phyloP scores from a whole-genome alignment of 1,140 invertebrate genomes.

The Argopecten irradians region DNA sequence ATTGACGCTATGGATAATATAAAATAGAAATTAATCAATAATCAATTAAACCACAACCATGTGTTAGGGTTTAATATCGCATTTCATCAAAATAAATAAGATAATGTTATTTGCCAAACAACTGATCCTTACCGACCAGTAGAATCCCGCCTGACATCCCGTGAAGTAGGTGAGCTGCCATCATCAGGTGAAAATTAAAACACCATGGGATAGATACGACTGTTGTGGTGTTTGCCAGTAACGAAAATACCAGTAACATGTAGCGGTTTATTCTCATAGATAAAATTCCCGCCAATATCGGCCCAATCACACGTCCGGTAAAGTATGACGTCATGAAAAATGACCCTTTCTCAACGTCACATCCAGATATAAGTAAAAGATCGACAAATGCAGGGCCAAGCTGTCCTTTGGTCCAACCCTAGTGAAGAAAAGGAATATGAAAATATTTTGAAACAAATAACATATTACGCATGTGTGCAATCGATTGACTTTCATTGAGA shows the following conservation, averaged over 20 bases:
- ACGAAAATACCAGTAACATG: not conserved
- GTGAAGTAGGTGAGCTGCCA: slow-evolving; percentile 39
- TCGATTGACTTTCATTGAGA: too few species aligned
- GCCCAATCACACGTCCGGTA: not conserved
- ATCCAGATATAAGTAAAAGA: not conserved
- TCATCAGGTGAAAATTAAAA: slow-evolving; percentile 55
- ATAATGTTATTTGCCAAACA: too few species aligned
- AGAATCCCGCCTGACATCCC: slow-evolving; percentile 49
- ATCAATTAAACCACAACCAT: too few species aligned
- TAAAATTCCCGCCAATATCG: not conserved
- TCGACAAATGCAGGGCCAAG: not conserved
- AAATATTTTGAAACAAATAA: not conserved
- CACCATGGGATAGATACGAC: slow-evolving; percentile 53
- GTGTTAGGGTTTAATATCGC: too few species aligned
- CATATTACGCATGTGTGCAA: too few species aligned
- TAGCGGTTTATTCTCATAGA: not conserved
- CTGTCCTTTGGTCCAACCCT: not conserved
- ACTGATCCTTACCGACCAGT: slow-evolving; percentile 54
- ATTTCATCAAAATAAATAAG: too few species aligned
- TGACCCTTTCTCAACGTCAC: not conserved
- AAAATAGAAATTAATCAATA: too few species aligned
- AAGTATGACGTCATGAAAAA: not conserved
- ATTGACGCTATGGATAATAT: too few species aligned
- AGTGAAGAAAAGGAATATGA: not conserved
- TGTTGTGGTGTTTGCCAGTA: slow-evolving; percentile 30